A percentile compares a stretch with the other conserved stretches of the same genome.
These are phyloP conservation scores for Ormyrus labotus DNA, from an alignment of 2,888 invertebrate species.

Conservation along the genomic window DNA sequence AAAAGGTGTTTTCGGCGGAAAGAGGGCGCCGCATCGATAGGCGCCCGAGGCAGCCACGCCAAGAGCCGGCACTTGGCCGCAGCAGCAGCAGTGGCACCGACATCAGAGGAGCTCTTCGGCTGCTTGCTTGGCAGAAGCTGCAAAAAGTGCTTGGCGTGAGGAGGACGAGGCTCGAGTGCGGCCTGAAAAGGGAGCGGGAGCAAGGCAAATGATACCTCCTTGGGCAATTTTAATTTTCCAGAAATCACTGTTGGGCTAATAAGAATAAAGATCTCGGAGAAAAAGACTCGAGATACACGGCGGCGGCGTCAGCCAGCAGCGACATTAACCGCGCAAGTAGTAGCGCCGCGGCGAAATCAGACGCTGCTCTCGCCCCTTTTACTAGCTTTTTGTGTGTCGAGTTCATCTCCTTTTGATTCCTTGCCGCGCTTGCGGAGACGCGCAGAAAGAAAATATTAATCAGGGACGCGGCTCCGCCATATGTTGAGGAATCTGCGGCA, in stretches of 20 bases:
- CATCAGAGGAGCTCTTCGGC: slow-evolving; percentile 71
- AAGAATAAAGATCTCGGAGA: slow-evolving; percentile 71
- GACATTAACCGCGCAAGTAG: slow-evolving; percentile 64
- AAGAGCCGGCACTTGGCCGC: too few species aligned
- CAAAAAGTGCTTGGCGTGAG: neutral
- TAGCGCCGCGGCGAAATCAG: slow-evolving; percentile 51
- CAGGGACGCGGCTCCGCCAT: slow-evolving; percentile 52
- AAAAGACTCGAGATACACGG: slow-evolving; percentile 63
- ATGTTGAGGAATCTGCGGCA: slow-evolving; percentile 11
- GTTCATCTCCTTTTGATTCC: slow-evolving; percentile 62
- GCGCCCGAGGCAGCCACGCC: neutral
- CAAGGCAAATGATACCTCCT: slow-evolving; percentile 74
- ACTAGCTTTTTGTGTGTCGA: slow-evolving; percentile 55
- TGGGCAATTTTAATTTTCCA: slow-evolving; percentile 75
- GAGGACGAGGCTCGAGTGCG: neutral
- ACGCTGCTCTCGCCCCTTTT: slow-evolving; percentile 41
- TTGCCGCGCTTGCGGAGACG: slow-evolving; percentile 55
- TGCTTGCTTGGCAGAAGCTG: slow-evolving; percentile 67
- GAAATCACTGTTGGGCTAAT: slow-evolving; percentile 75
- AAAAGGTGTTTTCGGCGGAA: slow-evolving; percentile 67
- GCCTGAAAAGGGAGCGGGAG: neutral
- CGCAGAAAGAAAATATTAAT: slow-evolving; percentile 62
- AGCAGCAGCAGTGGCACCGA: slow-evolving; percentile 29
- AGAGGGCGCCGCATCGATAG: slow-evolving; percentile 25
- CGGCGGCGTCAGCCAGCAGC: slow-evolving; percentile 67